Evolutionary conservation across 2,888 invertebrate species (phyloP), one percentile per base, ranked within the genome.

Genomic region (Dicyrtomina minuta): DNA sequence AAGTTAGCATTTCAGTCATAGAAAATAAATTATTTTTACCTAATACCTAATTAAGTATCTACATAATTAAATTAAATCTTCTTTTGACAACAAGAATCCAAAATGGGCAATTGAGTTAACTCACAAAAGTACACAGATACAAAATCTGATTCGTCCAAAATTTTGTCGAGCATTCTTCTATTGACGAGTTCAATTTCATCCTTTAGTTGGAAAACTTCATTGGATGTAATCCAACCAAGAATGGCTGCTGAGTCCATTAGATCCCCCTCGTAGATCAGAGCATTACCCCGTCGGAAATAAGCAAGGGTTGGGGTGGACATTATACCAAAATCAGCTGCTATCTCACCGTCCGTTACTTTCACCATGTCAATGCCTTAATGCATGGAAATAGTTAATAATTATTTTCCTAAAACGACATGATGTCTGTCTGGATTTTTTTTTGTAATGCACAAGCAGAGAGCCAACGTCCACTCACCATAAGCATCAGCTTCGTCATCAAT

Each of bases 161-260:
- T 84, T 83, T 96, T 96, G 80, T 96, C 95, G 79, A 96, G 85
- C 93, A 96, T 96, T 84, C 96, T 95, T 74, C 92, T 89, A 82
- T 96, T 96, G 10, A 97, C 96, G 82, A 96, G 96, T 82, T 96
- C 96, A 80, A 96, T 96, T 86, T 95, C 95, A 81, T 94, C 95
- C 84, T 93, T 94, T 66, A 95, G 90, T 83, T 95, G 94, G 83
- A 95, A 94, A 66, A 94, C 92, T 81, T 95, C 95, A 80, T 95
- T 94, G 59, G 93, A 93, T 27, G 95, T 95, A 51, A 95, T 83
- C 95, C 95, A 95, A 73, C 89, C 87, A 5, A 95, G 84, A 24
- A 95, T 88, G 81, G 88, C 89, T 64, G 93, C 93, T 44, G 91
- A 91, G 82, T 95, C 93, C 74, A 88, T 89, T 44, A 95, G 83